phyloP scores from a whole-genome alignment of 2,113 vertebrate genomes.

The Willisornis vidua region DNA sequence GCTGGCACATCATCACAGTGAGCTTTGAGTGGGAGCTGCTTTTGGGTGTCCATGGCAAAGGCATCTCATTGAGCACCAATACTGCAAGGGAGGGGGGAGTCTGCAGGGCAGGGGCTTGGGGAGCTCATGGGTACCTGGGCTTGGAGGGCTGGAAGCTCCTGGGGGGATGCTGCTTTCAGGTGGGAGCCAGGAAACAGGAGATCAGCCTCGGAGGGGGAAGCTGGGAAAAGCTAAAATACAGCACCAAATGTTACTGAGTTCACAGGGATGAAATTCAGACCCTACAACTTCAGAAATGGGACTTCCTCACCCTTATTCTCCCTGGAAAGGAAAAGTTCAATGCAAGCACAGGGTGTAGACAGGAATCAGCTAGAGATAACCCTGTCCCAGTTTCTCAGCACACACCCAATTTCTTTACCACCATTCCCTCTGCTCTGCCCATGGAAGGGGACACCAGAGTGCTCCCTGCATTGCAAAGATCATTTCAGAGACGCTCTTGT shows the following conservation, averaged over 20 bases:
- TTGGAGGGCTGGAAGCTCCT: background rate
- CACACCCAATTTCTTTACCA: background rate
- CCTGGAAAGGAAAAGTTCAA: background rate
- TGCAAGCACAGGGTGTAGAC: rapidly evolving
- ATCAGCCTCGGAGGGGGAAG: rapidly evolving
- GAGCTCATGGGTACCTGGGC: rapidly evolving
- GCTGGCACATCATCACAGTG: background rate
- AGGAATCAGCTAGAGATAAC: background rate
- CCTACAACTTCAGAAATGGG: background rate
- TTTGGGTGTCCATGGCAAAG: background rate
- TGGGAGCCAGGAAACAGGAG: background rate
- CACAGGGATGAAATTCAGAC: background rate
- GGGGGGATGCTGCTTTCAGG: background rate
- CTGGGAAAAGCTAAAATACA: background rate
- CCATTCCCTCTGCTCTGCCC: background rate
- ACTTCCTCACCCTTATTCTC: rapidly evolving
- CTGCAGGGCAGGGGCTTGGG: background rate
- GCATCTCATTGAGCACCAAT: rapidly evolving
- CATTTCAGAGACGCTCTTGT: background rate
- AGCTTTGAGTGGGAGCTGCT: background rate
- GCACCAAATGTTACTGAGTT: rapidly evolving
- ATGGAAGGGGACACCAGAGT: rapidly evolving
- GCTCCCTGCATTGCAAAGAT: background rate
- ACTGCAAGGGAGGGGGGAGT: rapidly evolving
- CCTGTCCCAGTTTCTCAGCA: background rate